Percentiles rank a stretch among this genome's conserved stretches.
Conservation (phyloP, 2,113 vertebrate genomes). For the Pomatorhinus ruficollis region DNA sequence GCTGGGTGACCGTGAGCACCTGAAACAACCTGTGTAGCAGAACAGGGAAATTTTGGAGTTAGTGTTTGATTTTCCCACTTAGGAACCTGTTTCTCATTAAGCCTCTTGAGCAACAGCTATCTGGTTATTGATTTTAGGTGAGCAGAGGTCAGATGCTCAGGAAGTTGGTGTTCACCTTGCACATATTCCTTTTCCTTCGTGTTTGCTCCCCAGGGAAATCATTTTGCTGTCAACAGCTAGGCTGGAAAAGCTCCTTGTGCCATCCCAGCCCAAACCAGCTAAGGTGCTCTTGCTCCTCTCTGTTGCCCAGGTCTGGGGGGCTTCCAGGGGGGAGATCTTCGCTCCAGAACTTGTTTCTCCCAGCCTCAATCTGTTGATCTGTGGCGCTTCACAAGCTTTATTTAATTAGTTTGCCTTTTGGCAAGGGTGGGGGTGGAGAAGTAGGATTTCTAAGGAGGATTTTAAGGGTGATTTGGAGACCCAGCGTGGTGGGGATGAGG, state of each 20-base stretch:
- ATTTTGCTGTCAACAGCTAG: neutral
- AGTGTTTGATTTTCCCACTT: neutral
- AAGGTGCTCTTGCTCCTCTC: neutral
- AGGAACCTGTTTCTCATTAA: neutral
- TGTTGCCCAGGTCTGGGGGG: rapidly evolving
- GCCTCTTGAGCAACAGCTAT: neutral
- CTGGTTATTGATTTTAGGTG: constrained; percentile 12
- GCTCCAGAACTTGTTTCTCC: neutral
- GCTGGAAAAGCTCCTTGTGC: neutral
- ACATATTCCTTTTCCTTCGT: neutral
- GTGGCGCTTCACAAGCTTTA: neutral
- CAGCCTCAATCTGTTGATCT: neutral
- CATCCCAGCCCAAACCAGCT: neutral
- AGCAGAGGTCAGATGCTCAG: neutral
- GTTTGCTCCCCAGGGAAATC: neutral
- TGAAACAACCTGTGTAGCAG: neutral
- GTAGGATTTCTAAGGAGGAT: neutral
- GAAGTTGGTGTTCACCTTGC: neutral
- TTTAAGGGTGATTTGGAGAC: neutral
- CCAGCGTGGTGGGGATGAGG: neutral
- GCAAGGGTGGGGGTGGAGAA: neutral
- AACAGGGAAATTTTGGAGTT: neutral
- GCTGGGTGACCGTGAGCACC: neutral
- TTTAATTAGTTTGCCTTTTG: neutral
- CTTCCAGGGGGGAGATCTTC: neutral